Evolutionary conservation across 2,888 invertebrate genomes (phyloP).

Genomic region (Tachina lurida): DNA sequence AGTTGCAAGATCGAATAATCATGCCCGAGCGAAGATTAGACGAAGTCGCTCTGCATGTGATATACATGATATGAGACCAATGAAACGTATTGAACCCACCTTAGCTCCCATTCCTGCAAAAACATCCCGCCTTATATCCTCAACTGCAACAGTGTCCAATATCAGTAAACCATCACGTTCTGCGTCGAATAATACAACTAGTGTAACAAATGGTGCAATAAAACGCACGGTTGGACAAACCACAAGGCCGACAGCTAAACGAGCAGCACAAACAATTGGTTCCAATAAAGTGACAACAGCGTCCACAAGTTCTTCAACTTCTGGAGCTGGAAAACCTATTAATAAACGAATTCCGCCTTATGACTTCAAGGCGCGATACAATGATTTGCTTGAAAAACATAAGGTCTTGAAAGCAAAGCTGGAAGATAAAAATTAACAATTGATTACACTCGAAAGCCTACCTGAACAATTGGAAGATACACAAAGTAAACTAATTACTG

Average conservation of each 20-base stretch:
- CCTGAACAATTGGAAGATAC: conserved; percentile 84
- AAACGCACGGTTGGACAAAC: conserved; percentile 35
- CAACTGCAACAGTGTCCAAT: conserved; percentile 3
- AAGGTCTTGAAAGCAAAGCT: conserved; percentile 84
- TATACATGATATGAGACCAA: conserved; percentile 74
- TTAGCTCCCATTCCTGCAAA: conserved; percentile 79
- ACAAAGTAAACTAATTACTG: conserved; percentile 78
- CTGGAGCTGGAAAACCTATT: conserved; percentile 76
- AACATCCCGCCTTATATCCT: conserved; percentile 73
- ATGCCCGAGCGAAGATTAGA: conserved; percentile 75
- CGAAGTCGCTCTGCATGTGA: conserved; percentile 80
- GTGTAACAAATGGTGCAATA: conserved; percentile 13
- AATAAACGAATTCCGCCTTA: conserved; percentile 86
- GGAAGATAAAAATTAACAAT: conserved; percentile 83
- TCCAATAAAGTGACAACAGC: conserved; percentile 41
- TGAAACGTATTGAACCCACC: conserved; percentile 78
- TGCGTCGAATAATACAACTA: conserved; percentile 44
- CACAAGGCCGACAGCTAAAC: background rate
- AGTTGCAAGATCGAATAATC: conserved; percentile 53
- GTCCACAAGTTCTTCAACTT: conserved; percentile 54
- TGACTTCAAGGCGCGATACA: conserved; percentile 87
- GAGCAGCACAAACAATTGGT: conserved; percentile 11
- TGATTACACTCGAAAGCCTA: conserved; percentile 84
- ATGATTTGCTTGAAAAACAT: conserved; percentile 86
- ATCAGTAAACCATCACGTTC: conserved; percentile 64